Base-by-base conservation (phyloP, 1,140 invertebrate genomes). In the Oreohelix idahoensis region DNA sequence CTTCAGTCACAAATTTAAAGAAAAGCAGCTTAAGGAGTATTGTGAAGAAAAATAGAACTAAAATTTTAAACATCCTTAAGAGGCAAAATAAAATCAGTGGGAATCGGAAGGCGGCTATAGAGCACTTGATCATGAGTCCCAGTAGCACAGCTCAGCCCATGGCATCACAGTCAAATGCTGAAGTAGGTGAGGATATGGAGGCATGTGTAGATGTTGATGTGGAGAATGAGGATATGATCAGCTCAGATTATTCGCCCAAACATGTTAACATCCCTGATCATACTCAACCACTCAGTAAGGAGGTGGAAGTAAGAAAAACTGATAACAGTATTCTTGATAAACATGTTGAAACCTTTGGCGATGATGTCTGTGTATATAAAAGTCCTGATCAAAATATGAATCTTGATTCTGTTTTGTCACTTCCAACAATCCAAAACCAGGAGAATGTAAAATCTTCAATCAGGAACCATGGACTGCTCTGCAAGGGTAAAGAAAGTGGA, bases 341-440 rank as follows among this genome's bases (percentile, higher is more conserved):
- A 49, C 36, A 36, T 35, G n/a, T 53, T 79, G 58, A 66, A n/a
- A 45, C 11, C 13, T 45, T 23, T 74, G 36, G 45, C 29, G 73
- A 63, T 38, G 42, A 63, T 83, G 53, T 58, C 53, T 20, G 23
- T 58, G 10, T 58, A 58, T 45, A 74, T 82, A 36, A 53, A 23
- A 39, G 32, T 32, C 11, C 20, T 73, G 79, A 45, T 36, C 35
- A 51, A 20, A 42, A 13, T 74, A 36, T 74, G 49, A 42, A 81
- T 76, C 15, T 83, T 51, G 45, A 73, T 84, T 53, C 1, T 42
- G 74, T 11, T 73, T 66, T 36, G 23, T 58, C 51, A 23, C 1
- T 32, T 32, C 17, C n/a, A 66, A 17, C 63, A 66, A 10, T 13
- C n/a, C n/a, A 66, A 66, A 32, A 66, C 29, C 63, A 66, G 63